Evolutionary conservation across 2,797 vertebrate genomes (phyloP).

Genomic region (Periparus ater): DNA sequence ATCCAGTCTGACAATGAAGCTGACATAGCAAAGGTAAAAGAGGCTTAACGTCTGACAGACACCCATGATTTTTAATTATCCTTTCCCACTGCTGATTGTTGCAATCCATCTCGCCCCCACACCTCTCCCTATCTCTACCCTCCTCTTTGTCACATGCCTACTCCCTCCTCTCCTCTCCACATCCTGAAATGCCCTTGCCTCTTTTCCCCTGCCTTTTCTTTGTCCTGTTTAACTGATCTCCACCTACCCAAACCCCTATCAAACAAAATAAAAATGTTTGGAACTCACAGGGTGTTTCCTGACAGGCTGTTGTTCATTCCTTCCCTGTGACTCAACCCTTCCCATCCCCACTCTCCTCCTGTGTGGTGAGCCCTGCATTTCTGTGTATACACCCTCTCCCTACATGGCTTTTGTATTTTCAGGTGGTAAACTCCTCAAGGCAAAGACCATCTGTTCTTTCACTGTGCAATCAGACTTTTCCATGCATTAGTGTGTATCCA

Average conservation of each 20-base stretch:
- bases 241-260: constrained; percentile 30
- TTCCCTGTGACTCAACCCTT: constrained; percentile 6
- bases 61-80: constrained; percentile 48
- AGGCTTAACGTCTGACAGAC: constrained; percentile 20
- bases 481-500: not conserved
- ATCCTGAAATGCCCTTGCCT: constrained; percentile 1
- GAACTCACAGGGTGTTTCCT: constrained; percentile 46
- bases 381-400: not conserved
- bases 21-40: constrained; percentile 18
- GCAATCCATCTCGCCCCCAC: not conserved
- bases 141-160: not conserved
- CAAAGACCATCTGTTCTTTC: not conserved
- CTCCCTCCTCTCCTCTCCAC: not conserved
- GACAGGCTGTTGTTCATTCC: constrained; percentile 18
- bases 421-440: constrained; percentile 3
- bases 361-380: not conserved
- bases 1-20: constrained; percentile 32
- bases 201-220: not conserved
- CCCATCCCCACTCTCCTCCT: not conserved
- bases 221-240: constrained; percentile 3
- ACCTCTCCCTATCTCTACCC: not conserved
- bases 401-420: not conserved
- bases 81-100: not conserved
- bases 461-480: not conserved
- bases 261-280: constrained; percentile 55